Evolutionary conservation across 2,888 invertebrate genomes (phyloP), one percentile per base, ranked within the genome.

Genomic region (Lasius fuliginosus): DNA sequence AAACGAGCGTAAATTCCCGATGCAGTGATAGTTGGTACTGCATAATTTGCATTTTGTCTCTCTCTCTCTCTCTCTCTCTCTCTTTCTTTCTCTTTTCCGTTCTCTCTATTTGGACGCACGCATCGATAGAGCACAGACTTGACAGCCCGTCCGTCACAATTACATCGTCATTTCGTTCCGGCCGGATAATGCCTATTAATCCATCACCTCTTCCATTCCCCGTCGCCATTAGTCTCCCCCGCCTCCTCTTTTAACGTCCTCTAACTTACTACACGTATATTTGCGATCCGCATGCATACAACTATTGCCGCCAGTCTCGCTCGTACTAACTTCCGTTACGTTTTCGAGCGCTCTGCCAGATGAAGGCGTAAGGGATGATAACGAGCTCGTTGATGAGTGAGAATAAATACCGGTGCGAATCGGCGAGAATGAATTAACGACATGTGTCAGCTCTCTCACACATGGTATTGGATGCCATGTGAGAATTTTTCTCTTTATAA

Each of bases 111-210:
- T 23, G 67, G 53, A 36, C 42, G 36, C 3, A 33, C 62, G 15
- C 33, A 60, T 53, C 49, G 56, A 68, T 79, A 27, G 36, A 76
- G 11, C 30, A n/a, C 46, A 3, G 40, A 30, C 65, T 64, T 81
- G 81, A 42, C 73, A 42, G 36, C 75, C 69, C 84, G 71, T 79
- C 53, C 56, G 84, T 88, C 87, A 87, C 87, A 85, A 90, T 88
- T 86, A 85, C 83, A 81, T 77, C 64, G 76, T 69, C 73, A 79
- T 83, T 86, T 69, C 36, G 49, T 58, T 49, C 49, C 65, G 58
- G 56, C 64, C 62, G 60, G 58, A 76, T 83, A 81, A 65, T 53
- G 68, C 42, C 83, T 81, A 77, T 82, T 79, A 79, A 81, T 82
- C 79, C 67, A 60, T n/a, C 62, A 49, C 58, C 60, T 71, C 60